Base-by-base conservation (phyloP, 2,113 vertebrate species). In the Gymnobelideus leadbeateri region DNA sequence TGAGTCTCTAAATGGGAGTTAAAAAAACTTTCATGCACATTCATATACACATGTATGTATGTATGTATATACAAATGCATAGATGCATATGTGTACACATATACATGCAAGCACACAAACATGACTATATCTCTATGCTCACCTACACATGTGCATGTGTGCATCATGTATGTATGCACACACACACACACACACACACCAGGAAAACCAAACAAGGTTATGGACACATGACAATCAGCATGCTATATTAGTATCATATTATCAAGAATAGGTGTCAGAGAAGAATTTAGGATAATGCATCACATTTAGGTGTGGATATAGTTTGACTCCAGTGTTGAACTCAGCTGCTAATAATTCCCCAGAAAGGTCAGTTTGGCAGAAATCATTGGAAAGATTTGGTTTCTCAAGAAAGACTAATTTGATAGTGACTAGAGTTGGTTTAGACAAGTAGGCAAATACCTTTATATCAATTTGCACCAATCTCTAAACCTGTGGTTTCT, bases 1-100 rank as follows among this genome's bases (percentile, higher is more conserved):
- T 89, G 93, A 97, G 95, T 94, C 89, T 55, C 61, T 96, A 96
- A 96, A 95, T 96, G 47, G 51, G 89, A 95, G 89, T 94, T 92
- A 89, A 77, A 68, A 68, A 95, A 96, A 96, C 92, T 91, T 90
- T 77, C 90, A 46, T 6, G 7, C 1, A 55, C 8, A 57, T 90
- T 77, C 90, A 46, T 6, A 25, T 8, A 55, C 8, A 57, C 8
- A 57, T 57, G 23, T 54, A 6, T 54, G 24, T 54, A 6, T 54
- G 24, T 7, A 23, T 54, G 23, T 24, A 7, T 25, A 54, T 54
- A 54, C 16, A 19, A 19, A 51, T 51, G 16, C 24, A 5, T 23
- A 23, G 26, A 55, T 26, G 26, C 7, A 25, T 55, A 26, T 55
- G 12, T 55, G 24, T 55, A 55, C 12, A 61, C 11, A 61, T 68